A percentile compares a stretch with the other conserved stretches of the same genome.
These are phyloP conservation scores for Malachius bipustulatus DNA, from an alignment of 2,888 invertebrate genomes.

Conservation along the genomic window DNA sequence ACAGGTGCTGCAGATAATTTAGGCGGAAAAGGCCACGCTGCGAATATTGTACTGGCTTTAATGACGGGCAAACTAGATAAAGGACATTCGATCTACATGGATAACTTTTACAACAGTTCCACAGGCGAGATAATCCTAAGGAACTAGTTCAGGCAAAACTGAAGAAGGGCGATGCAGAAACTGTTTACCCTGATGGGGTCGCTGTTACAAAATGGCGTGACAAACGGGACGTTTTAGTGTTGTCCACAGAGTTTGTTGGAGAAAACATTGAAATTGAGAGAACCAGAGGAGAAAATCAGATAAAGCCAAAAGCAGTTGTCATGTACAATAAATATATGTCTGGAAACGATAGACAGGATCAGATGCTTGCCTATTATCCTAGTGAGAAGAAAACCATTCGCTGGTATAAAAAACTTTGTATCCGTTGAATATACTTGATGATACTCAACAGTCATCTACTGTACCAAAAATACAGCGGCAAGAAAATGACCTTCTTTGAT, in stretches of 20 bases:
- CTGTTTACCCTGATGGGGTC: constrained; percentile 14
- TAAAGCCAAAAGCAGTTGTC: constrained; percentile 17
- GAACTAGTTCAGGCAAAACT: constrained; percentile 15
- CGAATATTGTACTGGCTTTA: constrained; percentile 25
- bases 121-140: constrained; percentile 14
- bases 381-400: constrained; percentile 14
- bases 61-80: constrained; percentile 23
- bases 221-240: constrained; percentile 15
- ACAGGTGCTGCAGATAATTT: constrained; percentile 5
- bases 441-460: not conserved
- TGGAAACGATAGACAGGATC: constrained; percentile 17
- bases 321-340: constrained; percentile 19
- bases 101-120: constrained; percentile 27
- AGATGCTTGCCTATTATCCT: constrained; percentile 19
- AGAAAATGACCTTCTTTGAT: constrained; percentile 3
- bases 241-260: constrained; percentile 16
- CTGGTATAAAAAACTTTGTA: constrained; percentile 17
- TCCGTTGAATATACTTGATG: not conserved
- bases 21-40: constrained; percentile 18
- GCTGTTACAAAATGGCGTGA: constrained; percentile 20
- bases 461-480: not conserved
- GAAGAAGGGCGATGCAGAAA: constrained; percentile 9
- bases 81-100: constrained; percentile 27
- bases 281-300: constrained; percentile 7
- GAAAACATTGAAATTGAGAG: constrained; percentile 2